Evolutionary conservation across 1,140 invertebrate species (phyloP).

Genomic region (Ditylenchus dipsaci): DNA sequence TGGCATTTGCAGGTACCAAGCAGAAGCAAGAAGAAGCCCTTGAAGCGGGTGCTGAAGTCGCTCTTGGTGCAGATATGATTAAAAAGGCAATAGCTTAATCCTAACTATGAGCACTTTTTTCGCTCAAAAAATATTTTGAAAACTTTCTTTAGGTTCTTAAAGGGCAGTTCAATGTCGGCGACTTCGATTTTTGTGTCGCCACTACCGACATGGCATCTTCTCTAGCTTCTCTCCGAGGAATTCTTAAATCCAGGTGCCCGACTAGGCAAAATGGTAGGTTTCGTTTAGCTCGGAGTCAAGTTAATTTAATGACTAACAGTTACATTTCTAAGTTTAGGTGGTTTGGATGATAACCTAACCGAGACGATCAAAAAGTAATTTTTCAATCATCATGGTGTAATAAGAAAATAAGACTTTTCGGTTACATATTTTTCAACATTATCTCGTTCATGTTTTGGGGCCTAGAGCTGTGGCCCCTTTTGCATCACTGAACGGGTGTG

Average conservation of each 20-base stretch:
- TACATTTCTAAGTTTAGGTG: constrained; percentile 41
- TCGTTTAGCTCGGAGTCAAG: no score
- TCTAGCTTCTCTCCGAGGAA: constrained; percentile 51
- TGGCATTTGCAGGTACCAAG: constrained; percentile 49
- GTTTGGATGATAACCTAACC: constrained; percentile 46
- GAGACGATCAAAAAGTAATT: neutral
- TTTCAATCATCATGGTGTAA: no score
- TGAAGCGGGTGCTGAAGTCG: constrained; percentile 51
- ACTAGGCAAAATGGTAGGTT: constrained; percentile 48
- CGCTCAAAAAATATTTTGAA: no score
- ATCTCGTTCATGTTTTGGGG: no score
- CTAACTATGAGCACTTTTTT: neutral
- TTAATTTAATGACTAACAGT: no score
- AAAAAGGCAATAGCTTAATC: constrained; percentile 44
- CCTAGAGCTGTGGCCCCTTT: no score
- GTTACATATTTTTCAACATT: no score
- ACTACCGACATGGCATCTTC: constrained; percentile 46
- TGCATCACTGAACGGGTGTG: no score
- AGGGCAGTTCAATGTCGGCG: constrained; percentile 53
- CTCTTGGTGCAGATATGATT: constrained; percentile 52
- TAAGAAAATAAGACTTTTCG: no score
- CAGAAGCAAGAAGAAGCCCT: constrained; percentile 46
- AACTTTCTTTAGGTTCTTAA: constrained; percentile 46
- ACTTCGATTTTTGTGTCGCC: constrained; percentile 57
- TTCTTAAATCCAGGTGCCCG: constrained; percentile 51